A percentile compares a stretch with the other conserved stretches of the same genome.
Evolutionary conservation across 2,113 vertebrate species (phyloP).

Genomic region (Semnornis frantzii): DNA sequence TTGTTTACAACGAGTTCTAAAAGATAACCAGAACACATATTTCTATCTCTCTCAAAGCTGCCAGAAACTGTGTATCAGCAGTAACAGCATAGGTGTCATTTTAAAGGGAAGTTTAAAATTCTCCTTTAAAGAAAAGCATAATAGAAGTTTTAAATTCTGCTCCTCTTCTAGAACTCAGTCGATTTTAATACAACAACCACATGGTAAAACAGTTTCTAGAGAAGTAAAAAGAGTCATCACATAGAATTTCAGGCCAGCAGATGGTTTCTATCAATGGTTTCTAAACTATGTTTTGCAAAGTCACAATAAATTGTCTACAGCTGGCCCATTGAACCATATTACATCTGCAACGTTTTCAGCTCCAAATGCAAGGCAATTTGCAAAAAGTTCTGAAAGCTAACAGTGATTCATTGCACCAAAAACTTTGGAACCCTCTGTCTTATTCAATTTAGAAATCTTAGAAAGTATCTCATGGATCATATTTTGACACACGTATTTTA

Average conservation of each 20-base stretch:
- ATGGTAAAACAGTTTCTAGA: slow-evolving; percentile 35
- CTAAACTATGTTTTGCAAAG: slow-evolving; percentile 61
- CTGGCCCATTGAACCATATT: slow-evolving; percentile 58
- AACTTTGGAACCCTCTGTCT: not conserved
- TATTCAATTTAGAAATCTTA: slow-evolving; percentile 3
- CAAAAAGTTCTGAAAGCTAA: slow-evolving; percentile 39
- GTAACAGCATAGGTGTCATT: not conserved
- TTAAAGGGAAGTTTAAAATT: not conserved
- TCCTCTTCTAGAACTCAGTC: slow-evolving; percentile 4
- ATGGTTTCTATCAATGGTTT: slow-evolving; percentile 64
- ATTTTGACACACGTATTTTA: not conserved
- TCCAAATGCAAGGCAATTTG: slow-evolving; percentile 53
- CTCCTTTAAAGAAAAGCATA: slow-evolving; percentile 2
- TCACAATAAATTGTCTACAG: slow-evolving; percentile 67
- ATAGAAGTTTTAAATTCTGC: not conserved
- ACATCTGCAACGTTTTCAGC: slow-evolving; percentile 35
- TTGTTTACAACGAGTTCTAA: not conserved
- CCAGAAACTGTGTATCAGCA: not conserved
- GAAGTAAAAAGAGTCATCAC: slow-evolving; percentile 54
- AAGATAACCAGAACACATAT: not conserved
- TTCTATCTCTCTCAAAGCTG: not conserved
- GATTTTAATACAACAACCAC: slow-evolving; percentile 32
- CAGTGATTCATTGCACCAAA: slow-evolving; percentile 35
- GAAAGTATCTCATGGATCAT: not conserved
- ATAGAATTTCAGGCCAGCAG: slow-evolving; percentile 52